Percentiles rank a stretch among this genome's conserved stretches.
phyloP scores from a whole-genome alignment of 2,797 vertebrate genomes.

The Esox lucius region DNA sequence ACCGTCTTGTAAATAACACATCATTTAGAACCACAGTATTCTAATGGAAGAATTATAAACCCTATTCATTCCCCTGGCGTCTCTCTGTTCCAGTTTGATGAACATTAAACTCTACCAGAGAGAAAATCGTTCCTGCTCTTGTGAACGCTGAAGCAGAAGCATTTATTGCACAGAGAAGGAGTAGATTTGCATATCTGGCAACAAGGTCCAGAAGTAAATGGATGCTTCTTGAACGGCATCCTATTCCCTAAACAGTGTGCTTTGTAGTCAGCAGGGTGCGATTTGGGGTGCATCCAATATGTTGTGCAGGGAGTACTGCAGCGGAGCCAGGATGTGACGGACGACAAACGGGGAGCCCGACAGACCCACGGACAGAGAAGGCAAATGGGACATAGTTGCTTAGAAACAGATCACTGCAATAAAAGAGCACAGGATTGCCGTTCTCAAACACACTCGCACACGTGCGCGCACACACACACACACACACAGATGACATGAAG shows the following conservation, averaged over 20 bases:
- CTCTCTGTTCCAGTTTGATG: background rate
- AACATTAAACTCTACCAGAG: constrained; percentile 22
- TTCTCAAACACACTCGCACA: background rate
- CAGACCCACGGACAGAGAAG: constrained; percentile 11
- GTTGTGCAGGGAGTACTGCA: constrained; percentile 53
- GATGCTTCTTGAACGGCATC: background rate
- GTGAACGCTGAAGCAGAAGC: constrained; percentile 49
- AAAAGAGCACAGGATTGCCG: constrained; percentile 23
- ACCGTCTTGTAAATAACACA: background rate
- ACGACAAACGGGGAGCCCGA: constrained; percentile 32
- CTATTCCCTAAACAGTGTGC: background rate
- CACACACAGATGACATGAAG: constrained; percentile 34
- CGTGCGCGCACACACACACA: constrained; percentile 21
- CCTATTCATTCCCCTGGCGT: background rate
- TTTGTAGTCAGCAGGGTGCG: background rate
- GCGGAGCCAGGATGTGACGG: constrained; percentile 17
- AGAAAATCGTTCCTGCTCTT: constrained; percentile 41
- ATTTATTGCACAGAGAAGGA: constrained; percentile 53
- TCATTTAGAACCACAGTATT: background rate
- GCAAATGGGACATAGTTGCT: constrained; percentile 66
- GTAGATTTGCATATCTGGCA: constrained; percentile 52
- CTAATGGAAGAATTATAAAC: background rate
- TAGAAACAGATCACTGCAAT: constrained; percentile 61
- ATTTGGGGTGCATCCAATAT: constrained; percentile 13
- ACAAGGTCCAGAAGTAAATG: constrained; percentile 47